These are phyloP conservation scores for Araneus ventricosus DNA, from an alignment of 1,140 invertebrate genomes.

Conservation along the genomic window DNA sequence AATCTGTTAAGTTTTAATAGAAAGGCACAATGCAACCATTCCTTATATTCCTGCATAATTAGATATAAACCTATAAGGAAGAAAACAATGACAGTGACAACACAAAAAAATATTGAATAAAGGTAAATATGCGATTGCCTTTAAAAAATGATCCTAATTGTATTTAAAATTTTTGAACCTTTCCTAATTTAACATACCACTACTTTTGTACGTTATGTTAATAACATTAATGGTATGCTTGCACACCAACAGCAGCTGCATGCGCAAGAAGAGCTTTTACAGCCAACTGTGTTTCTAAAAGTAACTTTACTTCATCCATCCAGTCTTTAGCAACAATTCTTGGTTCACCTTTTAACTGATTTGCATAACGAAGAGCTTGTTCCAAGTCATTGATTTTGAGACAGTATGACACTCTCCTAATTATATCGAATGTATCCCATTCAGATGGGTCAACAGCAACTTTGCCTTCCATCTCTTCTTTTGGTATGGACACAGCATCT, in stretches of 20 bases:
- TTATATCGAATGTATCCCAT: slow-evolving; percentile 91
- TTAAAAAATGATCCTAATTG: neutral
- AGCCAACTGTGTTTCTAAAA: slow-evolving; percentile 94
- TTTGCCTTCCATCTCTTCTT: slow-evolving; percentile 76
- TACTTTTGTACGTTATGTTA: neutral
- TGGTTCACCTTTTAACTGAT: slow-evolving; percentile 91
- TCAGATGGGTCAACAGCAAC: slow-evolving; percentile 81
- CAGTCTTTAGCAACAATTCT: slow-evolving; percentile 90
- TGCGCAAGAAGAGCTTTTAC: slow-evolving; percentile 92
- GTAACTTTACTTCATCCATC: slow-evolving; percentile 90
- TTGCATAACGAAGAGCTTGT: slow-evolving; percentile 93
- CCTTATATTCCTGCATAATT: neutral
- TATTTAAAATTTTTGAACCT: neutral
- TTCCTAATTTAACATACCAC: neutral
- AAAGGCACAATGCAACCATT: neutral
- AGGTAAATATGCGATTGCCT: neutral
- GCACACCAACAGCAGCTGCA: slow-evolving; percentile 82
- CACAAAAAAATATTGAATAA: neutral
- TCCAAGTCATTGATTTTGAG: slow-evolving; percentile 91
- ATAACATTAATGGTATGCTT: slow-evolving; percentile 75
- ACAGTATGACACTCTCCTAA: slow-evolving; percentile 91
- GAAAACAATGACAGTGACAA: neutral
- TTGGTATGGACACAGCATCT: slow-evolving; percentile 80
- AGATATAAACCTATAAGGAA: neutral
- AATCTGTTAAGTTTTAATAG: neutral